These are phyloP conservation scores for Drosophila kepulauana DNA, from an alignment of 1,140 invertebrate species.

Conservation along the genomic window DNA sequence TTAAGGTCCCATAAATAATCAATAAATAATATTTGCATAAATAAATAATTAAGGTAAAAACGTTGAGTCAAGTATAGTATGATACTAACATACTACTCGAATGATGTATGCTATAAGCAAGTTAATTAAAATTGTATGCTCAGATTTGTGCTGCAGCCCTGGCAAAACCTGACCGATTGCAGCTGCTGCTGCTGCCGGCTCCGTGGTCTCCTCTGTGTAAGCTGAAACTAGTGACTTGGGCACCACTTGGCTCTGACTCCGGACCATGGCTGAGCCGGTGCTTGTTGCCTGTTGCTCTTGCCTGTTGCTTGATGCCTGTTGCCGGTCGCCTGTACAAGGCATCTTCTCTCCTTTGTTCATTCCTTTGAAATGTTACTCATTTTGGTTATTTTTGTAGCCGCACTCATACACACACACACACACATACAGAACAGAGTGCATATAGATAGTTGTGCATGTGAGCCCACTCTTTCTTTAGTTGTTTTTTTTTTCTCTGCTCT, in stretches of 20 bases:
- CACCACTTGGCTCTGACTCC: constrained; percentile 64
- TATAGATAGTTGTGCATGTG: constrained; percentile 57
- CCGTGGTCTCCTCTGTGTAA: constrained; percentile 47
- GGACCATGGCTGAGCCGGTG: constrained; percentile 20
- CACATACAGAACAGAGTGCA: constrained; percentile 19
- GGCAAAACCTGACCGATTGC: constrained; percentile 46
- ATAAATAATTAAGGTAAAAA: background rate
- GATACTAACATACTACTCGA: background rate
- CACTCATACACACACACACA: constrained; percentile 36
- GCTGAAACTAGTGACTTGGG: constrained; percentile 69
- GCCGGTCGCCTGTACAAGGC: constrained; percentile 41
- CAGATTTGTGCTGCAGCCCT: constrained; percentile 29
- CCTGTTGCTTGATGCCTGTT: constrained; percentile 31
- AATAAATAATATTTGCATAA: background rate
- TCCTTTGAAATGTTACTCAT: constrained; percentile 75
- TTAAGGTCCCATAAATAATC: background rate
- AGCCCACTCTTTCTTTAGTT: constrained; percentile 58
- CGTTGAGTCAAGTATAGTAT: background rate
- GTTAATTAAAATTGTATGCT: constrained; percentile 1
- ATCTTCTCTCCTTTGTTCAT: constrained; percentile 61
- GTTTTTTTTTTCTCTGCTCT: constrained; percentile 45
- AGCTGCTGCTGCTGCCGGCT: constrained; percentile 39
- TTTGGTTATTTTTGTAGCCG: constrained; percentile 71
- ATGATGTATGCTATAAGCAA: background rate
- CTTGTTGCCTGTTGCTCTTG: constrained; percentile 16